Percentiles rank a stretch among this genome's conserved stretches.
Conservation (phyloP, 2,113 vertebrate species). For the Sylvicapra grimmia region DNA sequence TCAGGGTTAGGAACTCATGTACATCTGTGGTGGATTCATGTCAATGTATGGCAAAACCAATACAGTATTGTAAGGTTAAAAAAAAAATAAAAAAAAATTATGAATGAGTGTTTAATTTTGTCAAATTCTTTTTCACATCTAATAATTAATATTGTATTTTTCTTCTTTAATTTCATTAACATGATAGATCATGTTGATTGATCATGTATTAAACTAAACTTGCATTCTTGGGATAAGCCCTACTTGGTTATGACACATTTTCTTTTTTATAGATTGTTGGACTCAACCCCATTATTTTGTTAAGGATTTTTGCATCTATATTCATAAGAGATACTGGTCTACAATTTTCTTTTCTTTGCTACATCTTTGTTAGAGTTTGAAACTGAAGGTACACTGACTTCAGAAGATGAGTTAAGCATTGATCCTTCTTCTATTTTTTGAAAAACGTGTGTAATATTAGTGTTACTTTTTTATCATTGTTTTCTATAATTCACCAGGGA, state of each 20-base stretch:
- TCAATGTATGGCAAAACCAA: too few species aligned
- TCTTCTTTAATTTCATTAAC: background rate
- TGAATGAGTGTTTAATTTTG: constrained; percentile 20
- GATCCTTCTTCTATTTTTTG: background rate
- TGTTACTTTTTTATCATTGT: background rate
- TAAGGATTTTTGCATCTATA: background rate
- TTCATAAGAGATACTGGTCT: background rate
- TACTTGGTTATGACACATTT: background rate
- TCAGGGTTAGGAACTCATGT: too few species aligned
- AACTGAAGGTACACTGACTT: background rate
- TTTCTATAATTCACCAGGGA: background rate
- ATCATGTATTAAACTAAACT: background rate
- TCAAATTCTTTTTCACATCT: background rate
- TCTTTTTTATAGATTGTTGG: background rate
- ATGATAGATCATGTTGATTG: background rate
- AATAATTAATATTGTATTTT: background rate
- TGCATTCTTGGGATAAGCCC: background rate
- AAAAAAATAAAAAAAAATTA: background rate
- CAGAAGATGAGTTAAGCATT: background rate
- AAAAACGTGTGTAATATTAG: background rate
- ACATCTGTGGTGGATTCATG: too few species aligned
- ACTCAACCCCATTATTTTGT: background rate
- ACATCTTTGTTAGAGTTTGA: background rate
- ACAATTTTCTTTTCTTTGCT: background rate
- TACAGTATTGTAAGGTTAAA: too few species aligned